Conservation (phyloP, 2,888 invertebrate species). For the Mamestra brassicae region DNA sequence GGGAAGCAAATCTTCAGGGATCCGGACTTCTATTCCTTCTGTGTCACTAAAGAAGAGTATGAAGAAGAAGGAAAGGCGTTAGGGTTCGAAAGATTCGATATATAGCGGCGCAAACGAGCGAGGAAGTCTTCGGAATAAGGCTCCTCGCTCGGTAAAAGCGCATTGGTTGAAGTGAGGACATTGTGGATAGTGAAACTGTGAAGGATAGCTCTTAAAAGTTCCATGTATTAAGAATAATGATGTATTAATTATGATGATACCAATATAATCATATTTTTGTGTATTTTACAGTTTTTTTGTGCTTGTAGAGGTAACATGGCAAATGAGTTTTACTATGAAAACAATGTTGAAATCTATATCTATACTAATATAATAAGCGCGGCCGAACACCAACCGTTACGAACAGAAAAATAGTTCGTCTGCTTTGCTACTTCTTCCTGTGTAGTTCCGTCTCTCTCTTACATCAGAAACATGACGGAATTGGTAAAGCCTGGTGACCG, state of each 20-base stretch:
- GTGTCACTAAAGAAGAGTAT: slow-evolving; percentile 96
- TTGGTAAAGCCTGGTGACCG: no score
- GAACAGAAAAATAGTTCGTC: no score
- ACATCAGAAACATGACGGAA: no score
- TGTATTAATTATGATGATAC: slow-evolving; percentile 39
- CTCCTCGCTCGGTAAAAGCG: slow-evolving; percentile 77
- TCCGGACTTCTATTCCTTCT: slow-evolving; percentile 93
- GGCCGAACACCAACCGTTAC: no score
- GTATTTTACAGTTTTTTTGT: slow-evolving; percentile 11
- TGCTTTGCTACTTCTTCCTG: no score
- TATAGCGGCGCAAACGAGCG: slow-evolving; percentile 87
- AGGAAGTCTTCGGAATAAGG: slow-evolving; percentile 78
- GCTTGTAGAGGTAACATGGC: no score
- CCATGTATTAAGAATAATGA: slow-evolving; percentile 24
- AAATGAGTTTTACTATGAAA: not conserved
- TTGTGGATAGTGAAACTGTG: slow-evolving; percentile 50
- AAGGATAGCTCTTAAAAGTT: slow-evolving; percentile 30
- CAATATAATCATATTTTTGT: slow-evolving; percentile 44
- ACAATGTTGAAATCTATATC: no score
- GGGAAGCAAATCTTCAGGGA: slow-evolving; percentile 94
- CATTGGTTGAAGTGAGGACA: slow-evolving; percentile 50
- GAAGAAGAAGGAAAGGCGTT: slow-evolving; percentile 95
- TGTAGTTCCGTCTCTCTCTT: no score
- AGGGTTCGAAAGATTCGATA: slow-evolving; percentile 91
- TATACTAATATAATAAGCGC: no score